Evolutionary conservation across 2,113 vertebrate species (phyloP).

Genomic region (Scytalopus superciliaris): DNA sequence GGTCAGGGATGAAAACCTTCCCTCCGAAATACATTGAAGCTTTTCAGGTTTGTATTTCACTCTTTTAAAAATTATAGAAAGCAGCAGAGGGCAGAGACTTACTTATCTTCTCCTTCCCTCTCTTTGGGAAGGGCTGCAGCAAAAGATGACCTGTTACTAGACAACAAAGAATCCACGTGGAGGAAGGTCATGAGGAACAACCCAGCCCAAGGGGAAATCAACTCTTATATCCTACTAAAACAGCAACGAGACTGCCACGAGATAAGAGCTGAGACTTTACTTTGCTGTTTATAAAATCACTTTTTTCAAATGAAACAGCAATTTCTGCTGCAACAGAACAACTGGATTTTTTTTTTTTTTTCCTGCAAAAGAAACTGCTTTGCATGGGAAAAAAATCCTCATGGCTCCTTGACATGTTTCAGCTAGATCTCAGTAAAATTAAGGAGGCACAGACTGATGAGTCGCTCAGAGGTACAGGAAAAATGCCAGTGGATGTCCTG

Average conservation of each 20-base stretch:
- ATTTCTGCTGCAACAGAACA: conserved; percentile 19
- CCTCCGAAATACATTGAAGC: not conserved
- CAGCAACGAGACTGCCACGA: not conserved
- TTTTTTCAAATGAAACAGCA: not conserved
- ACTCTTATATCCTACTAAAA: not conserved
- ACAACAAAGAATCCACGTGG: not conserved
- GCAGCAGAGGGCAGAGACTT: not conserved
- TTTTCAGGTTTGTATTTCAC: not conserved
- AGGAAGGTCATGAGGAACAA: not conserved
- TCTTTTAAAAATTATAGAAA: not conserved
- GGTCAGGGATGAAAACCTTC: not conserved
- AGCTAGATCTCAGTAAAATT: conserved; percentile 65
- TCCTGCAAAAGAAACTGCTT: conserved; percentile 41
- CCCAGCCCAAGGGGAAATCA: not conserved
- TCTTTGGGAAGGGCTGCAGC: not conserved
- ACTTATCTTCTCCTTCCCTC: not conserved
- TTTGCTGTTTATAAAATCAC: not conserved
- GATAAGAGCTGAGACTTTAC: not conserved
- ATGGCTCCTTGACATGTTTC: conserved; percentile 61
- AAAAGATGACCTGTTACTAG: not conserved
- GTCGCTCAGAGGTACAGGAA: conserved; percentile 64
- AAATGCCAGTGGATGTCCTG: conserved; percentile 64
- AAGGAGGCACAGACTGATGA: conserved; percentile 62
- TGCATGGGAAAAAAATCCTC: conserved; percentile 64
- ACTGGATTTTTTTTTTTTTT: not conserved